Evolutionary conservation across 2,113 vertebrate genomes (phyloP), one percentile per base, ranked within the genome.

Genomic region (Synchiropus splendidus): DNA sequence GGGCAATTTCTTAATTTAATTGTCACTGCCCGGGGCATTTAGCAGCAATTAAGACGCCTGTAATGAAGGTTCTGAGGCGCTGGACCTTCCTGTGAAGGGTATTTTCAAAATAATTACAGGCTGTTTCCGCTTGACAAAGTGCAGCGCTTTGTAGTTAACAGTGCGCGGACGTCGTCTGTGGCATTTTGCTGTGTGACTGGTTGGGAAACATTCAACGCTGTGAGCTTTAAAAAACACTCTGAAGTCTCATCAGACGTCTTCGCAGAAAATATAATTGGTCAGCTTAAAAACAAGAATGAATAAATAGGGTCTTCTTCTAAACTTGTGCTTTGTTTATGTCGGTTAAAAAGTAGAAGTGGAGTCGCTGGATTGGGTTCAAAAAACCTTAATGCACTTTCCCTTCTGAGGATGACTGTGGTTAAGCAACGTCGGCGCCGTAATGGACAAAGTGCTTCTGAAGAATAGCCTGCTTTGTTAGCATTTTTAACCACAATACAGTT

Each of bases 401-500:
- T 14, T 14, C 12, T 13, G 45, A 18, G 48, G 61, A 54, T 55
- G 50, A 47, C 48, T 67, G 65, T 68, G 70, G 58, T 74, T 74
- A 69, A 78, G 67, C 58, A 75, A 45, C 58, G 17, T 12, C 45
- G 46, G 48, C 56, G 37, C 35, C 45, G 30, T 69, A 50, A 62
- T 70, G 57, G 51, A 40, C 45, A 66, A 42, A 77, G 69, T 75
- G 72, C 65, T 60, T 62, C 38, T 33, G 44, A 17, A 30, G 6
- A 37, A 37, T 11, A 30, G 61, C 33, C 4, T 67, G 67, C 65
- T 18, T 34, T 53, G 62, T 75, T 69, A 69, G 74, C 61, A 57
- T 61, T 59, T 36, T 72, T 64, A 45, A 41, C 34, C 2, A 10
- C 8, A 31, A 65, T 70, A 52, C 59, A 65, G 64, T 54, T 73